Conservation (phyloP, 1,140 invertebrate genomes). For the Scaptomyza pallida region DNA sequence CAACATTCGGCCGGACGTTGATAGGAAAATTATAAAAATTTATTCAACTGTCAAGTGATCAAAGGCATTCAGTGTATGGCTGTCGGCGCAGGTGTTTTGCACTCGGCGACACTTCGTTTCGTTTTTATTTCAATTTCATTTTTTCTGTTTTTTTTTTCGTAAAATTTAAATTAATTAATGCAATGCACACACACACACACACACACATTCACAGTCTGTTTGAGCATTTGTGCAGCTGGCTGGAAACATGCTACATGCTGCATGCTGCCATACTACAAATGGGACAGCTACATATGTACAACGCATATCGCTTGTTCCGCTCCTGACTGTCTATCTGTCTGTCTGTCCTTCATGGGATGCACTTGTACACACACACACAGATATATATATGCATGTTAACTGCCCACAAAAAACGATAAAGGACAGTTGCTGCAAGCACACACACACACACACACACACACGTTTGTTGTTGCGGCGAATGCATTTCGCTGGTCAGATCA, state of each 20-base stretch:
- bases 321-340: conserved; percentile 1
- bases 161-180: conserved; percentile 80
- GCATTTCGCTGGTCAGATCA: conserved; percentile 26
- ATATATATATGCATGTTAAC: conserved; percentile 65
- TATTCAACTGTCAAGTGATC: conserved; percentile 80
- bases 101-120: conserved; percentile 77
- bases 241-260: conserved; percentile 46
- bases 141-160: too few species aligned
- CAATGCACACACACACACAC: conserved; percentile 47
- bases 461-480: conserved; percentile 21
- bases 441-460: not conserved
- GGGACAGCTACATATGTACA: conserved; percentile 69
- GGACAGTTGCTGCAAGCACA: conserved; percentile 61
- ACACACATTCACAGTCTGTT: conserved; percentile 40
- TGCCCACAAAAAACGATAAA: conserved; percentile 80
- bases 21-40: conserved; percentile 78
- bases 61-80: conserved; percentile 65
- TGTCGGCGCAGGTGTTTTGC: conserved; percentile 80
- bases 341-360: too few species aligned
- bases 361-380: conserved; percentile 17
- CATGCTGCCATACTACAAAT: conserved; percentile 43
- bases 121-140: too few species aligned
- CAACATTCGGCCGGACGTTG: conserved; percentile 27
- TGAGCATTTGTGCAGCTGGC: conserved; percentile 57
- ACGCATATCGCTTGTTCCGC: conserved; percentile 32